A percentile compares a stretch with the other conserved stretches of the same genome.
These are phyloP conservation scores for Pemphredon lugubris DNA, from an alignment of 2,888 invertebrate species.

Conservation along the genomic window DNA sequence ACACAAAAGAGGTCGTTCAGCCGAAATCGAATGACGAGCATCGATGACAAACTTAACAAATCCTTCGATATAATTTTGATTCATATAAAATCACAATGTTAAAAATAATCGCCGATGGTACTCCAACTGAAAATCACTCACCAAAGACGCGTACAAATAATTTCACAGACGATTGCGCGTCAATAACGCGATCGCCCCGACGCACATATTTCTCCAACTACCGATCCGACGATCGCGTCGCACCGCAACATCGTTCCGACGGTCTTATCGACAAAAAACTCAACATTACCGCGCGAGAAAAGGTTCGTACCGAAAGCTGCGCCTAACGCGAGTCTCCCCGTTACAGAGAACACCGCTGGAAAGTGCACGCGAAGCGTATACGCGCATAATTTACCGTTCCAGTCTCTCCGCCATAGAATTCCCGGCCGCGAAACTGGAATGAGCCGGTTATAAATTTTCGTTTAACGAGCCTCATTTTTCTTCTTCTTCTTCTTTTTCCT, in stretches of 20 bases:
- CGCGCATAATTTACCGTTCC: constrained; percentile 59
- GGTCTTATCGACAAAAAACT: constrained; percentile 26
- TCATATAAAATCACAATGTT: no score
- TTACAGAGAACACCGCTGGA: constrained; percentile 38
- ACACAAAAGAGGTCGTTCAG: no score
- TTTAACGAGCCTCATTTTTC: constrained; percentile 39
- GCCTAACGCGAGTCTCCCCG: constrained; percentile 34
- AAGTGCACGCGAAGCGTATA: constrained; percentile 44
- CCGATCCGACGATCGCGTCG: constrained; percentile 9
- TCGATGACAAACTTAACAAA: no score
- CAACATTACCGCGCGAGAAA: constrained; percentile 30
- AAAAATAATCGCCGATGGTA: no score
- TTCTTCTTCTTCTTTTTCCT: constrained; percentile 10
- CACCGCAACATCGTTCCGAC: constrained; percentile 34
- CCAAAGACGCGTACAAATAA: constrained; percentile 20
- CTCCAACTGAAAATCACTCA: neutral
- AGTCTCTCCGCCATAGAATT: constrained; percentile 49
- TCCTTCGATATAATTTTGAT: no score
- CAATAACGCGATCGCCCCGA: neutral
- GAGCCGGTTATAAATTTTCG: constrained; percentile 53
- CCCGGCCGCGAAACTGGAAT: constrained; percentile 54
- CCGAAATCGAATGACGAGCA: no score
- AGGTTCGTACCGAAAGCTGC: constrained; percentile 38
- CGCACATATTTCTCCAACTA: neutral
- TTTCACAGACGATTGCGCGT: constrained; percentile 33